Evolutionary conservation across 1,140 invertebrate genomes (phyloP), one percentile per base, ranked within the genome.

Genomic region (Cotesia chilonis): DNA sequence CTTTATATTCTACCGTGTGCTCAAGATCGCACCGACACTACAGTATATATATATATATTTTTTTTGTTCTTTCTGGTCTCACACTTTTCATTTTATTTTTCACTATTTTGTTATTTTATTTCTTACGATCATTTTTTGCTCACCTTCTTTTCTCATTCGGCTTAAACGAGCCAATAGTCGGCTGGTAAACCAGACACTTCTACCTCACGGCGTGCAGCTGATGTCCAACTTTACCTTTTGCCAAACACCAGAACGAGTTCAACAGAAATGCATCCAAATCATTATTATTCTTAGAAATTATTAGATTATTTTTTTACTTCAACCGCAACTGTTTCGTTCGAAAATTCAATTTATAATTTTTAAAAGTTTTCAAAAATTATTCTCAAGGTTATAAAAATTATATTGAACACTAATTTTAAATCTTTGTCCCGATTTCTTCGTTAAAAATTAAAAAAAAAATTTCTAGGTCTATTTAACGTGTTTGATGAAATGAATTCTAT

Each of bases 241-340:
- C 41, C 41, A 47, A 47, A 47, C 41, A 5, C 4, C 36, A 63
- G 36, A 52, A 66, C 64, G 64, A 35, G 64, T 66, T 52, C 47
- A 14, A 17, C 14, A 17, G 64, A 52, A 66, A 66, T 38, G 47
- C 37, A 66, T 52, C 4, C 14, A 66, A 52, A 14, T 28, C 64
- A 66, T 41, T 66, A 41, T 38, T 66, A 47, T 66, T 47, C 64
- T 63, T 10, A 63, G 60, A 66, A 66, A 66, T 66, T 51, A 47
- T 52, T 63, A n/a, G 14, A 63, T 63, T 28, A n/a, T 63, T 28
- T 59, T 10, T 14, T 63, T 12, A 1, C 28, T 7, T n/a, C 14
- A 38, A 52, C 64, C 64, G 47, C 64, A 66, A 51, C 41, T 41
- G 35, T 28, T 66, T 47, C 41, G 41, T 47, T 47, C 6, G 10